Percentiles rank a stretch among this genome's conserved stretches.
phyloP scores from a whole-genome alignment of 2,888 invertebrate genomes.

The Acrocyrtus sp. region DNA sequence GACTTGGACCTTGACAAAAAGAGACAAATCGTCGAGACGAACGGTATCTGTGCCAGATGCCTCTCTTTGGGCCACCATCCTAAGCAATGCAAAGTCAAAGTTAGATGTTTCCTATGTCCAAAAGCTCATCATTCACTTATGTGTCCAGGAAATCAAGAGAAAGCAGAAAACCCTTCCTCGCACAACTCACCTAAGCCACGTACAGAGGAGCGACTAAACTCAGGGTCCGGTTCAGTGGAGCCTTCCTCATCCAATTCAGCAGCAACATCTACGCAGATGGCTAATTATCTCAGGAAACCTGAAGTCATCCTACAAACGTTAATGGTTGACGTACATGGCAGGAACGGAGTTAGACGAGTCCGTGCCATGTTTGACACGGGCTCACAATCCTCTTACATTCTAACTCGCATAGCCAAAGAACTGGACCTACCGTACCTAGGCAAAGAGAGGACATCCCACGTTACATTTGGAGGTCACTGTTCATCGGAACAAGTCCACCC shows the following conservation, averaged over 20 bases:
- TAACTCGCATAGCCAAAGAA: neutral
- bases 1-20: neutral
- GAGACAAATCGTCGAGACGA: neutral
- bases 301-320: slow-evolving; percentile 3
- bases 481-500: neutral
- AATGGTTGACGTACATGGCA: neutral
- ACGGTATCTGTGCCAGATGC: neutral
- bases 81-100: neutral
- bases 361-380: neutral
- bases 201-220: neutral
- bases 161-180: neutral
- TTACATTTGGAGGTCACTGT: neutral
- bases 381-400: neutral
- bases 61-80: neutral
- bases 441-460: neutral
- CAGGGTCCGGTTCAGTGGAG: neutral
- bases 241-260: neutral
- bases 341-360: neutral
- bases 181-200: neutral
- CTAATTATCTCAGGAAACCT: neutral
- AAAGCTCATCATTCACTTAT: neutral
- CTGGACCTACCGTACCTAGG: neutral
- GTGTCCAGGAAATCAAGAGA: neutral
- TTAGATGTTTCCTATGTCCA: neutral
- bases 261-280: neutral